These are phyloP conservation scores for Heterodera carotae DNA, from an alignment of 1,140 invertebrate species.

Conservation along the genomic window DNA sequence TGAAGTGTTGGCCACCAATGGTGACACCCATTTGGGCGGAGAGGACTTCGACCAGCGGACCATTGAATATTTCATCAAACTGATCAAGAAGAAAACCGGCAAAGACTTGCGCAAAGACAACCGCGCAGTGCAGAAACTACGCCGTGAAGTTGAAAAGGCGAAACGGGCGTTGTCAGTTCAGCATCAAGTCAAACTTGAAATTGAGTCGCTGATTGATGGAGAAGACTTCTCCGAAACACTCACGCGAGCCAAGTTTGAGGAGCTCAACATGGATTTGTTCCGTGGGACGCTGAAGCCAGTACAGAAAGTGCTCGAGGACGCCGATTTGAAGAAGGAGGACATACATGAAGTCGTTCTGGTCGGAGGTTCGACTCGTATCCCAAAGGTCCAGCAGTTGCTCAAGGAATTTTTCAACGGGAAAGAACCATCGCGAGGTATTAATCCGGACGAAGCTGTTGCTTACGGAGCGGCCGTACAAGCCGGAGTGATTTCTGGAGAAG, in stretches of 20 bases:
- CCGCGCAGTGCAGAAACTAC: conserved; percentile 70
- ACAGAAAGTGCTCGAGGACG: conserved; percentile 93
- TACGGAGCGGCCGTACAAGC: conserved; percentile 98
- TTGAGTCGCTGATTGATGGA: conserved; percentile 97
- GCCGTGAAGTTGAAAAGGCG: conserved; percentile 70
- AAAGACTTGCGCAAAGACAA: conserved; percentile 70
- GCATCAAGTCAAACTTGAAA: conserved; percentile 84
- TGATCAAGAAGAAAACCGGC: conserved; percentile 71
- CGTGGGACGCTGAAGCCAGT: conserved; percentile 96
- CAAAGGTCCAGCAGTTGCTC: conserved; percentile 96
- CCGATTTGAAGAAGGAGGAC: conserved; percentile 97
- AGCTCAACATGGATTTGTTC: conserved; percentile 98
- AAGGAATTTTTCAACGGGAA: conserved; percentile 98
- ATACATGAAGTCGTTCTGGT: conserved; percentile 98
- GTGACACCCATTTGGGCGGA: conserved; percentile 70
- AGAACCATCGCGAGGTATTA: conserved; percentile 94
- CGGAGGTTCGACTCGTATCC: conserved; percentile 97
- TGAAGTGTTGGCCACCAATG: conserved; percentile 89
- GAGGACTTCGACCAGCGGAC: conserved; percentile 72
- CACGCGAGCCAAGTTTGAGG: conserved; percentile 98
- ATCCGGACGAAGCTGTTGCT: conserved; percentile 89
- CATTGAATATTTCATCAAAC: conserved; percentile 71
- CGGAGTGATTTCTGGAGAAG: conserved; percentile 75
- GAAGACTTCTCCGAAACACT: conserved; percentile 99
- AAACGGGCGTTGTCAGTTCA: conserved; percentile 86